Percentiles rank a stretch among this genome's conserved stretches.
Conservation (phyloP, 2,888 invertebrate species). For the Drosophila mercatorum region DNA sequence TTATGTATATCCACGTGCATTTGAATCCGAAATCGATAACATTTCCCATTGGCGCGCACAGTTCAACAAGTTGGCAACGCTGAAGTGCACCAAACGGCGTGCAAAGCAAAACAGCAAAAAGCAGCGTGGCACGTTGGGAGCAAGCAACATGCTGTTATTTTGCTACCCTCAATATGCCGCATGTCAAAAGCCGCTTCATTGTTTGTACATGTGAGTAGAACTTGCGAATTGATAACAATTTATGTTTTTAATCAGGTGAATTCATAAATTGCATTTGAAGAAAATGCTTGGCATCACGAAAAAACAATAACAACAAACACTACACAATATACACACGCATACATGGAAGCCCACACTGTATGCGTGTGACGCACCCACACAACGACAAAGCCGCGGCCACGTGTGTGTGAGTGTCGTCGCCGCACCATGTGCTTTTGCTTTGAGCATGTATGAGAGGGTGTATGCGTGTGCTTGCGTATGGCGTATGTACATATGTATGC, state of each 20-base stretch:
- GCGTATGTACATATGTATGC: slow-evolving; percentile 6
- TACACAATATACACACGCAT: slow-evolving; percentile 9
- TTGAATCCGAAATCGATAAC: slow-evolving; percentile 25
- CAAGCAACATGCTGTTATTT: slow-evolving; percentile 64
- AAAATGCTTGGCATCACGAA: slow-evolving; percentile 9
- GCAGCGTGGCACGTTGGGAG: slow-evolving; percentile 70
- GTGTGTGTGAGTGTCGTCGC: slow-evolving; percentile 68
- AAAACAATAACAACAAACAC: slow-evolving; percentile 65
- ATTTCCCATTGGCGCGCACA: slow-evolving; percentile 29
- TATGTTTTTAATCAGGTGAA: not conserved
- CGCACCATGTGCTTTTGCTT: slow-evolving; percentile 74
- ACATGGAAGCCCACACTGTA: slow-evolving; percentile 6
- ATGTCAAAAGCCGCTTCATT: slow-evolving; percentile 14
- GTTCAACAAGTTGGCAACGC: slow-evolving; percentile 59
- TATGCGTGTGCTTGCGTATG: slow-evolving; percentile 12
- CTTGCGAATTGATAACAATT: not conserved
- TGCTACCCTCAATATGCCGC: slow-evolving; percentile 28
- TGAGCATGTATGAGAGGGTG: slow-evolving; percentile 26
- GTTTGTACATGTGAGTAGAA: not conserved
- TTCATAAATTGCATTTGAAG: not conserved
- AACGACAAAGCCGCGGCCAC: slow-evolving; percentile 50
- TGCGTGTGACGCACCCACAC: not conserved
- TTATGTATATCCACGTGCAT: slow-evolving; percentile 36
- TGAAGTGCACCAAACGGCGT: slow-evolving; percentile 46
- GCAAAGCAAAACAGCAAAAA: slow-evolving; percentile 50